phyloP scores from a whole-genome alignment of 2,113 vertebrate species.

The Paradisaea rubra region DNA sequence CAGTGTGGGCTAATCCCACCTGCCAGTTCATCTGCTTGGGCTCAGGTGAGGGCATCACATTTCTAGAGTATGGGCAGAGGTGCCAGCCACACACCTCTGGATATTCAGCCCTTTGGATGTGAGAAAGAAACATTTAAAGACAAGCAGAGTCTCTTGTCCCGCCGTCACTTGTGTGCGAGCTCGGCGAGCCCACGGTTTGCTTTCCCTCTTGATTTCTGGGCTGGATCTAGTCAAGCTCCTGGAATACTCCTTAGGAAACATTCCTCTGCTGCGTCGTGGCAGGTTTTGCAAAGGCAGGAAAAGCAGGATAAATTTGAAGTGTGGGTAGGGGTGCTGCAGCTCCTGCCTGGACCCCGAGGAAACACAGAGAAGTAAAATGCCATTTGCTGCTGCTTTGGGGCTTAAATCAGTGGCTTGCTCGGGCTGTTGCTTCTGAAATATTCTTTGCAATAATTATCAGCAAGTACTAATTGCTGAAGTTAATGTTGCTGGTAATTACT shows the following conservation, averaged over 20 bases:
- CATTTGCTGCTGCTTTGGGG: neutral
- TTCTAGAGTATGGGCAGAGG: neutral
- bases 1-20: neutral
- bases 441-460: neutral
- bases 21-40: neutral
- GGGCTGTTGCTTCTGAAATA: neutral
- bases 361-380: neutral
- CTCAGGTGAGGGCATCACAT: neutral
- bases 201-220: neutral
- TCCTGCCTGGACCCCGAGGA: neutral
- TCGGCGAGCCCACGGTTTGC: fast-evolving
- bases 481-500: neutral
- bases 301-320: neutral
- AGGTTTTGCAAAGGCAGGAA: neutral
- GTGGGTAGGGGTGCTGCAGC: neutral
- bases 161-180: fast-evolving
- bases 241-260: neutral
- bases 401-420: neutral
- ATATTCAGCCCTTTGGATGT: neutral
- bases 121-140: neutral
- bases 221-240: neutral
- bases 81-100: neutral
- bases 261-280: neutral
- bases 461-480: neutral
- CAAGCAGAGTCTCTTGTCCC: neutral